Percentiles rank a stretch among this genome's conserved stretches.
phyloP scores from a whole-genome alignment of 2,888 invertebrate genomes.

The Cordilura impudica region DNA sequence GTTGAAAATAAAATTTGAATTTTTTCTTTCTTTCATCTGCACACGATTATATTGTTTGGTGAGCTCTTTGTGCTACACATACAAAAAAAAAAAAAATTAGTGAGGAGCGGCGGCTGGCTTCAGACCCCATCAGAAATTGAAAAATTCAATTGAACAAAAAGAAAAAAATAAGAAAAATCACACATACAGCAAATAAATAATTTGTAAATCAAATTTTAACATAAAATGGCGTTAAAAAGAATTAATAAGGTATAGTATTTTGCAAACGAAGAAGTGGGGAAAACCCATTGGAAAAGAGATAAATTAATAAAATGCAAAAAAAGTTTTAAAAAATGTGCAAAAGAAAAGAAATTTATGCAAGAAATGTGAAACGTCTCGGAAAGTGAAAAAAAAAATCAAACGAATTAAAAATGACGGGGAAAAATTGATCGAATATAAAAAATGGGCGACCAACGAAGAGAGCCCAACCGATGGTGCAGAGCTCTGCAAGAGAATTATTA shows the following conservation, averaged over 20 bases:
- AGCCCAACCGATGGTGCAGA: slow-evolving; percentile 61
- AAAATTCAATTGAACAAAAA: slow-evolving; percentile 36
- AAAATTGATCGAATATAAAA: slow-evolving; percentile 67
- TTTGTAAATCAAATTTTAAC: slow-evolving; percentile 73
- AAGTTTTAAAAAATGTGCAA: slow-evolving; percentile 56
- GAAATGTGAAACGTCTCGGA: slow-evolving; percentile 72
- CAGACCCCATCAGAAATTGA: slow-evolving; percentile 47
- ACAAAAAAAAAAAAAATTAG: slow-evolving; percentile 62
- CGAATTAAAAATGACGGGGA: slow-evolving; percentile 68
- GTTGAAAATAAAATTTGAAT: slow-evolving; percentile 59
- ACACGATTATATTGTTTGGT: slow-evolving; percentile 63
- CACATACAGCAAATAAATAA: slow-evolving; percentile 66
- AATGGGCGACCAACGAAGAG: slow-evolving; percentile 65
- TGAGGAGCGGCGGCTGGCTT: slow-evolving; percentile 61
- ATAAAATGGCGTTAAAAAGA: slow-evolving; percentile 96
- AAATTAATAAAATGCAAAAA: slow-evolving; percentile 65
- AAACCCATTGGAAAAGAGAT: slow-evolving; percentile 59
- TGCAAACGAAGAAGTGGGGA: slow-evolving; percentile 63
- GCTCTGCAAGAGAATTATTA: too few species aligned
- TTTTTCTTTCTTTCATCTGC: slow-evolving; percentile 59
- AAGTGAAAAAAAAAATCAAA: slow-evolving; percentile 65
- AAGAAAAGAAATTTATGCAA: slow-evolving; percentile 70
- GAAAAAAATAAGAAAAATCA: slow-evolving; percentile 53
- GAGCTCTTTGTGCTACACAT: slow-evolving; percentile 66
- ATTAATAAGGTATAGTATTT: slow-evolving; percentile 87